phyloP scores from a whole-genome alignment of 2,797 vertebrate genomes.

The Channallabes apus region DNA sequence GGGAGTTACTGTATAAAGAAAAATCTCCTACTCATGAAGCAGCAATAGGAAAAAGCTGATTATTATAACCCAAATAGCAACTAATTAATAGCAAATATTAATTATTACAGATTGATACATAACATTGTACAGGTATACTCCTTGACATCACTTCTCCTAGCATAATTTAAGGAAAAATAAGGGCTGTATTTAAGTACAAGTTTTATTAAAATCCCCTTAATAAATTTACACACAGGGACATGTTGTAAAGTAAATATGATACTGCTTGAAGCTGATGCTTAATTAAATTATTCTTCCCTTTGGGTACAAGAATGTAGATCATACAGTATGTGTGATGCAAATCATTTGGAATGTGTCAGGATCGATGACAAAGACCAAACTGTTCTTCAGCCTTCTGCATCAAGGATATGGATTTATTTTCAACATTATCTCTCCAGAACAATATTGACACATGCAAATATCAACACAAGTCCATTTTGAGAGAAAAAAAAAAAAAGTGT shows the following conservation, averaged over 20 bases:
- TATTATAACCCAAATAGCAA: not conserved
- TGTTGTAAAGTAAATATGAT: not conserved
- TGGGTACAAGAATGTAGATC: not conserved
- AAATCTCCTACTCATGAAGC: not conserved
- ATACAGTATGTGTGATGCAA: not conserved
- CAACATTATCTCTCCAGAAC: constrained; percentile 63
- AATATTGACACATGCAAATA: constrained; percentile 68
- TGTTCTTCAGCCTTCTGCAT: constrained; percentile 33
- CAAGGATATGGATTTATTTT: constrained; percentile 65
- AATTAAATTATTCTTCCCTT: not conserved
- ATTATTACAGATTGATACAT: not conserved
- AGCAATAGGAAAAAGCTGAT: not conserved
- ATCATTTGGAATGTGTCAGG: constrained; percentile 6
- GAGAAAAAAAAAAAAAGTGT: constrained; percentile 39
- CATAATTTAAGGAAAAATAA: constrained; percentile 12
- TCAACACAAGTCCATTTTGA: constrained; percentile 50
- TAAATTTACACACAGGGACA: not conserved
- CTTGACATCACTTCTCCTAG: constrained; percentile 4
- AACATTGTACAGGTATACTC: not conserved
- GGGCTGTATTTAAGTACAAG: constrained; percentile 12
- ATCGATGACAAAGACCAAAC: constrained; percentile 26
- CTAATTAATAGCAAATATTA: not conserved
- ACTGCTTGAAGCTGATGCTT: not conserved
- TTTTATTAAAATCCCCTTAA: not conserved
- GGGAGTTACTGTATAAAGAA: not conserved